phyloP scores from a whole-genome alignment of 2,888 invertebrate species.

The Drosophila mercatorum region DNA sequence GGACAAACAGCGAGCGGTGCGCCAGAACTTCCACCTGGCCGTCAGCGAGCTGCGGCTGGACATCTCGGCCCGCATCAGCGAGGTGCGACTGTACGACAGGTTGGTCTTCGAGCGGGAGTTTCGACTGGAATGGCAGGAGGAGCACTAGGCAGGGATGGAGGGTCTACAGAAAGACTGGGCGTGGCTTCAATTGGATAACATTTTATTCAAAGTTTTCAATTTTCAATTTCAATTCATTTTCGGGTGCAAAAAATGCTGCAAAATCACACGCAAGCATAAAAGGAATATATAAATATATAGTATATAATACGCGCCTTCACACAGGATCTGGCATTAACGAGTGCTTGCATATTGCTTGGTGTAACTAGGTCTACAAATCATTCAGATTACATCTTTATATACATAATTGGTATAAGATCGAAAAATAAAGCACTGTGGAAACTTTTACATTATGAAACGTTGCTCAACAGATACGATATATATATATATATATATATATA shows the following conservation, averaged over 20 bases:
- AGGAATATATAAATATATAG: constrained; percentile 27
- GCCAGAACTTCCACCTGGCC: constrained; percentile 81
- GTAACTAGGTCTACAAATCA: constrained; percentile 54
- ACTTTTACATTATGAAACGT: constrained; percentile 9
- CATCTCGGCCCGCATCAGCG: constrained; percentile 80
- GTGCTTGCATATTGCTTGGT: constrained; percentile 49
- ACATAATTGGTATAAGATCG: constrained; percentile 36
- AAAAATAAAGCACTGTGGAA: constrained; percentile 72
- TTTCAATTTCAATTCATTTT: constrained; percentile 40
- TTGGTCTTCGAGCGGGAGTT: constrained; percentile 79
- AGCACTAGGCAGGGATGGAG: constrained; percentile 41
- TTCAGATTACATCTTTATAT: constrained; percentile 24
- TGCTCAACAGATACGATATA: not conserved
- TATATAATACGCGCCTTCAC: constrained; percentile 20
- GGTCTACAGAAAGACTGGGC: not conserved
- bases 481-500: constrained; percentile 20
- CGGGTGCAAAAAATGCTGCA: constrained; percentile 61
- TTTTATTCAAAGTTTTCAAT: constrained; percentile 50
- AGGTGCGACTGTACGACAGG: constrained; percentile 78
- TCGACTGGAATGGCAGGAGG: constrained; percentile 77
- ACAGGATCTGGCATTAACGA: constrained; percentile 17
- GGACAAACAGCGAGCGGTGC: constrained; percentile 78
- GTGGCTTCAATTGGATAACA: constrained; percentile 41
- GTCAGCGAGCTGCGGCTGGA: constrained; percentile 79
- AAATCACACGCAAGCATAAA: constrained; percentile 60